Evolutionary conservation across 2,113 vertebrate genomes (phyloP), one percentile per base, ranked within the genome.

Genomic region (Geococcyx californianus): DNA sequence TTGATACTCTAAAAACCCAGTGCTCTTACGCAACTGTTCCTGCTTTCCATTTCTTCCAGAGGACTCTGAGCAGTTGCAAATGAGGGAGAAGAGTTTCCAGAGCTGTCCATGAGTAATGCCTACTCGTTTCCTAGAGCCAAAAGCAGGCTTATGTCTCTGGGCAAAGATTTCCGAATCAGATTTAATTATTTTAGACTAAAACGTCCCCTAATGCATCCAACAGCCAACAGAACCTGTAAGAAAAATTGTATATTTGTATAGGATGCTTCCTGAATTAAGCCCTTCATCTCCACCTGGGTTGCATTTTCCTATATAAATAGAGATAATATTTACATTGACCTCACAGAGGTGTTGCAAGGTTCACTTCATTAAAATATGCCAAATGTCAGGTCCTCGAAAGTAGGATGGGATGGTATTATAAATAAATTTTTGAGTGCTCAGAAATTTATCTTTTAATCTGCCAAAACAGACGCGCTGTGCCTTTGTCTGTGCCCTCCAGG

Each of bases 371-470:
- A 80, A 74, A 94, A 82, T 64, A 44, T 83, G 25, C 31, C 20
- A 62, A 91, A 82, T 4, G 4, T 70, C 67, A 80, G 17, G 59
- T 62, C 78, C 45, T 89, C 69, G 75, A 67, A 83, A 87, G 24
- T 6, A 90, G 76, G 63, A 51, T 51, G n/a, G 12, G 34, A 63
- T 62, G 42, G 45, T 93, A 91, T 76, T 79, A 45, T 47, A 62
- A 79, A 40, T 3, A 70, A 62, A 36, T 58, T 79, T 78, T 89
- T 94, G 69, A 87, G 58, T 25, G 28, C 83, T 90, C 55, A 62
- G 40, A 91, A 91, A 80, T 85, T 55, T 26, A 77, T 87, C 58
- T 91, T 91, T 89, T 59, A 90, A 85, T 49, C 42, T 90, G 45
- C 23, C 55, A 76, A 86, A 93, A 66, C 74, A 85, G 84, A 91